phyloP scores from a whole-genome alignment of 64 coral and sea anemone genomes.

The Catalaphyllia jardinei region DNA sequence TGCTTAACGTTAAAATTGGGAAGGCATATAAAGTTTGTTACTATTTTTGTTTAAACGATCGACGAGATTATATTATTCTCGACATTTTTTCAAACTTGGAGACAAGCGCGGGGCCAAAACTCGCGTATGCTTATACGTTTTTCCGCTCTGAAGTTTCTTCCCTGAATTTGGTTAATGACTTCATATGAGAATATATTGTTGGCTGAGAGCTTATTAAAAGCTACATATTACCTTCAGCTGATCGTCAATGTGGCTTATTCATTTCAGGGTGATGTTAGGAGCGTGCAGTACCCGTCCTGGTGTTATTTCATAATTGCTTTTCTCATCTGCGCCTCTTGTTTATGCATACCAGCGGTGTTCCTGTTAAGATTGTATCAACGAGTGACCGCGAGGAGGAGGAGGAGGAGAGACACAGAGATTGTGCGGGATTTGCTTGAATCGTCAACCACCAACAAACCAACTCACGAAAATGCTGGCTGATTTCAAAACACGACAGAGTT shows the following conservation, averaged over 20 bases:
- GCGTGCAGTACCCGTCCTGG: slow-evolving; percentile 35
- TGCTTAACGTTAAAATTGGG: too few species aligned
- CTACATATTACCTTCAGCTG: neutral
- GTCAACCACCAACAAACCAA: neutral
- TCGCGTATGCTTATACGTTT: too few species aligned
- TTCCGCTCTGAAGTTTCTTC: too few species aligned
- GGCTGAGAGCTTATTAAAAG: neutral
- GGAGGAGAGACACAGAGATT: slow-evolving; percentile 18
- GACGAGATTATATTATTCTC: too few species aligned
- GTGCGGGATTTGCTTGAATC: slow-evolving; percentile 25
- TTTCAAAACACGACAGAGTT: neutral
- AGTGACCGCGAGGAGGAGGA: neutral
- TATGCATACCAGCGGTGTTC: slow-evolving; percentile 63
- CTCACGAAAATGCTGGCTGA: neutral
- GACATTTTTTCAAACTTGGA: too few species aligned
- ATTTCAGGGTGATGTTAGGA: slow-evolving; percentile 39
- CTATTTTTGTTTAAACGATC: too few species aligned
- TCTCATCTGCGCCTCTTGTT: slow-evolving; percentile 62
- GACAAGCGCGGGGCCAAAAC: too few species aligned
- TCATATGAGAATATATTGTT: neutral
- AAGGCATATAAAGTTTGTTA: too few species aligned
- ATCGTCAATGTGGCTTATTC: neutral
- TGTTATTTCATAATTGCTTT: slow-evolving; percentile 50
- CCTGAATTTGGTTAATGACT: too few species aligned
- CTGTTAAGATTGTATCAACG: slow-evolving; percentile 37